phyloP scores from a whole-genome alignment of 2,888 invertebrate genomes.

The Epinotia demarniana region DNA sequence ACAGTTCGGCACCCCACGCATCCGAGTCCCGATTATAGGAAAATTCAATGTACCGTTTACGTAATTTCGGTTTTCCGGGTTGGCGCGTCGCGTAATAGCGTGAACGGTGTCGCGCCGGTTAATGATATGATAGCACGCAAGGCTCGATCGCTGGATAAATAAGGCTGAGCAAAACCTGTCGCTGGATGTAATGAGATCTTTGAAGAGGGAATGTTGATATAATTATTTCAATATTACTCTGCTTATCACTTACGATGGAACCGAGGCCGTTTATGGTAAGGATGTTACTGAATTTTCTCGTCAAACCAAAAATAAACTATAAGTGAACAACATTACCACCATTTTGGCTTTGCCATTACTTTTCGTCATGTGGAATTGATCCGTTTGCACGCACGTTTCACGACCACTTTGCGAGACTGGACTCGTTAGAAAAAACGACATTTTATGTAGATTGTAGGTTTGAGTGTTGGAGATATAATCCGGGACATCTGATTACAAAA shows the following conservation, averaged over 20 bases:
- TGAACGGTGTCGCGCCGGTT: slow-evolving; percentile 22
- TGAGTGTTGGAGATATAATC: too few relatives aligned
- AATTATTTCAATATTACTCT: neutral
- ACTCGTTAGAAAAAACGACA: too few relatives aligned
- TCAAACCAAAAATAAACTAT: too few relatives aligned
- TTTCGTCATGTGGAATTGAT: too few relatives aligned
- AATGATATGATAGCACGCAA: slow-evolving; percentile 36
- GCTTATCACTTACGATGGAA: neutral
- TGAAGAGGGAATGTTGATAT: neutral
- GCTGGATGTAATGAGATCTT: slow-evolving; percentile 25
- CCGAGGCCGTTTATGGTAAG: neutral
- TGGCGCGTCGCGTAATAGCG: slow-evolving; percentile 71
- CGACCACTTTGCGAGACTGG: too few relatives aligned
- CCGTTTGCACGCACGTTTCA: too few relatives aligned
- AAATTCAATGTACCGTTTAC: slow-evolving; percentile 79
- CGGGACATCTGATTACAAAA: too few relatives aligned
- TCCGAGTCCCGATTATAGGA: slow-evolving; percentile 66
- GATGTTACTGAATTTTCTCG: too few relatives aligned
- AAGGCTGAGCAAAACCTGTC: slow-evolving; percentile 18
- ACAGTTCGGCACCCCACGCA: slow-evolving; percentile 48
- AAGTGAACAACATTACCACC: too few relatives aligned
- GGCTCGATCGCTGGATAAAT: slow-evolving; percentile 35
- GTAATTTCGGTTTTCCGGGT: slow-evolving; percentile 82
- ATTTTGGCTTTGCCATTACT: too few relatives aligned
- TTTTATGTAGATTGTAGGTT: too few relatives aligned